A percentile compares a stretch with the other conserved stretches of the same genome.
These are phyloP conservation scores for Epistrophe eligans DNA, from an alignment of 2,888 invertebrate species.

Conservation along the genomic window DNA sequence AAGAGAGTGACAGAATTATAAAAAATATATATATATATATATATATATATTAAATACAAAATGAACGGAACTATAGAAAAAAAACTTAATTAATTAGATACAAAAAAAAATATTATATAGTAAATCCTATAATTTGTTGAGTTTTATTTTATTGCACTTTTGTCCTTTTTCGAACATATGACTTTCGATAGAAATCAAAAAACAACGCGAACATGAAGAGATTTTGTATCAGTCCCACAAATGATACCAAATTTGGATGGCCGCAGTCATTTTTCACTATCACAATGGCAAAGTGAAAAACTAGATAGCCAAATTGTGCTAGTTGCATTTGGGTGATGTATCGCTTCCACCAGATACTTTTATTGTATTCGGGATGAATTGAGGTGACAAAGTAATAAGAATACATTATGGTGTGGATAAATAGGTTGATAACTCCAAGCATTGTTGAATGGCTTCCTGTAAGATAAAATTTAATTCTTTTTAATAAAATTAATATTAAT, in stretches of 20 bases:
- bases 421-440: constrained; percentile 89
- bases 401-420: constrained; percentile 94
- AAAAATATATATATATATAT: neutral
- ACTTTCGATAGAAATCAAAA: constrained; percentile 82
- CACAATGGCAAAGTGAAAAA: constrained; percentile 85
- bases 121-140: neutral
- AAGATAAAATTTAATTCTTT: constrained; percentile 79
- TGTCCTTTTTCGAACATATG: constrained; percentile 78
- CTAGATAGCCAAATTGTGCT: constrained; percentile 88
- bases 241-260: constrained; percentile 78
- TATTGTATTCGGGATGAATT: constrained; percentile 88
- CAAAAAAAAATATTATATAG: neutral
- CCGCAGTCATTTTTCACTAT: constrained; percentile 80
- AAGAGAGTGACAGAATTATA: neutral
- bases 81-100: neutral
- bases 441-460: constrained; percentile 89
- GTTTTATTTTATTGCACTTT: neutral
- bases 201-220: constrained; percentile 83
- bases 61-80: constrained; percentile 20
- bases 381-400: constrained; percentile 91
- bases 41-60: constrained; percentile 2
- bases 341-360: constrained; percentile 93
- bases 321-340: constrained; percentile 94
- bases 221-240: constrained; percentile 81
- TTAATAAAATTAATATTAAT: no score